Conservation (phyloP, 2,888 invertebrate species). For the Aporophyla nigra region DNA sequence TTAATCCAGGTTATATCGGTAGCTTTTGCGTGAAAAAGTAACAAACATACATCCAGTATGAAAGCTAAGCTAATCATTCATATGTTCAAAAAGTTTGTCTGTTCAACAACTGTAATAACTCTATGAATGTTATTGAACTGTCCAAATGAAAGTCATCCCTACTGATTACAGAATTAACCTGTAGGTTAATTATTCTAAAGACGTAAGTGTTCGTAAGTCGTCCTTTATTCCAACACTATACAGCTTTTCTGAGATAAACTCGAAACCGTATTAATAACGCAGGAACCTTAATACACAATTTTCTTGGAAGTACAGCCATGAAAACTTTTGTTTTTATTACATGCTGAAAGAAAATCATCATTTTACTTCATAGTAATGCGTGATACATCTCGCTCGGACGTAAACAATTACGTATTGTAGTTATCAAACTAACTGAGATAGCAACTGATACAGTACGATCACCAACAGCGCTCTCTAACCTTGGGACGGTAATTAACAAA, state of each 20-base stretch:
- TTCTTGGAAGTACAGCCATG: neutral
- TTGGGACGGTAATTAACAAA: constrained; percentile 20
- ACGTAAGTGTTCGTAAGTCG: no score
- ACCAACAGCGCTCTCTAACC: constrained; percentile 6
- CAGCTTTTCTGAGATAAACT: neutral
- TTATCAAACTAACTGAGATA: constrained; percentile 31
- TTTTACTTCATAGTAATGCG: constrained; percentile 27
- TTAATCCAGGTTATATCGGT: no score
- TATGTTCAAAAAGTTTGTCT: no score
- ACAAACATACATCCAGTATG: no score
- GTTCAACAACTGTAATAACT: no score
- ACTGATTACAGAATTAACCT: no score
- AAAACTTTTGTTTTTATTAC: neutral
- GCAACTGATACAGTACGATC: constrained; percentile 4
- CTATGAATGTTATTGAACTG: no score
- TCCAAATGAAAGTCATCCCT: no score
- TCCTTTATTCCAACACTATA: neutral
- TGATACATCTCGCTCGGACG: constrained; percentile 9
- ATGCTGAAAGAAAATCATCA: constrained; percentile 14
- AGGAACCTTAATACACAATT: neutral
- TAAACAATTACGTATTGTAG: constrained; percentile 16
- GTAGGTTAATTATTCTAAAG: neutral
- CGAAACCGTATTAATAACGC: neutral
- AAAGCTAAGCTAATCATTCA: no score
- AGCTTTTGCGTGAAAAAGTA: no score